A percentile compares a stretch with the other conserved stretches of the same genome.
These are phyloP conservation scores for Potorous gilbertii DNA, from an alignment of 2,797 vertebrate genomes.

Conservation along the genomic window DNA sequence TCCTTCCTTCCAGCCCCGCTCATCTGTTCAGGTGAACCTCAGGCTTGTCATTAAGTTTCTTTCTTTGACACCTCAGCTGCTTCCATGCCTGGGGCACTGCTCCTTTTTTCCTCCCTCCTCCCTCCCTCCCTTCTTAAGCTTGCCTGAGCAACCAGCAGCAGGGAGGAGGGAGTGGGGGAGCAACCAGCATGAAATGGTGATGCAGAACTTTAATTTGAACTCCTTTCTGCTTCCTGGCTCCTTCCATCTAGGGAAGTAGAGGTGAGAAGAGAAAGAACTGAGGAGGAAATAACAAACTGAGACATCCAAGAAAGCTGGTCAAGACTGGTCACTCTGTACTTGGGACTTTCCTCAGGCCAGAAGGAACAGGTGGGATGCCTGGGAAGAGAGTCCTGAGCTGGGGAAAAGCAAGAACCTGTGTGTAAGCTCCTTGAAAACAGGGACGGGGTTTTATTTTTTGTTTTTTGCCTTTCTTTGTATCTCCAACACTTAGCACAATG, in stretches of 20 bases:
- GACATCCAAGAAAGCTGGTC: not conserved
- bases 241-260: not conserved
- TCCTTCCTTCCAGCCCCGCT: slow-evolving; percentile 83
- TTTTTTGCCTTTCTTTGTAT: not conserved
- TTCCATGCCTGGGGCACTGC: slow-evolving; percentile 79
- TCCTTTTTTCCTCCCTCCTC: slow-evolving; percentile 55
- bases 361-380: not conserved
- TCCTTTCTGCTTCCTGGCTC: not conserved
- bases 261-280: not conserved
- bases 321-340: not conserved
- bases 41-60: slow-evolving; percentile 88
- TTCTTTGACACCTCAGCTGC: slow-evolving; percentile 85
- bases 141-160: slow-evolving; percentile 79
- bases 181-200: slow-evolving; percentile 51
- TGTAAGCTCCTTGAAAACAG: not conserved
- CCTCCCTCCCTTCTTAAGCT: slow-evolving; percentile 25
- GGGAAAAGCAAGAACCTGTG: not conserved
- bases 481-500: not conserved
- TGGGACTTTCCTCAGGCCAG: not conserved
- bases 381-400: not conserved
- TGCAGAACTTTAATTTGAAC: not conserved
- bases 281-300: not conserved
- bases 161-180: not conserved
- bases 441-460: not conserved
- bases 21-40: slow-evolving; percentile 88